Evolutionary conservation across 1,140 invertebrate species (phyloP).

Genomic region (Cepaea nemoralis): DNA sequence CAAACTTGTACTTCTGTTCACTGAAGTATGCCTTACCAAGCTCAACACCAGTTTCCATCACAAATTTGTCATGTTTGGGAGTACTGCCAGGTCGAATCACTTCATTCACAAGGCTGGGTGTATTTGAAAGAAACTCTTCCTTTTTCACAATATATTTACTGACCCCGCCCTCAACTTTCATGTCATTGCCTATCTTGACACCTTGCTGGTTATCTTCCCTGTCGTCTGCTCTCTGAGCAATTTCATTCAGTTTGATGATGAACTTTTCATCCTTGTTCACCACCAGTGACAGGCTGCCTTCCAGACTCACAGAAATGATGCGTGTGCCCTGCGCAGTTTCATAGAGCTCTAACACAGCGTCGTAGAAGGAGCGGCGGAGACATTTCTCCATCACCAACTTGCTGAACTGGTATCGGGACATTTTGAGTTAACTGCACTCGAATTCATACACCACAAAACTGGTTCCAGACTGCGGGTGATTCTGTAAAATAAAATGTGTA

Average conservation of each 20-base stretch:
- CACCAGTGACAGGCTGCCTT: slow-evolving; percentile 46
- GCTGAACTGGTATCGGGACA: slow-evolving; percentile 41
- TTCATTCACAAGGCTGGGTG: slow-evolving; percentile 19
- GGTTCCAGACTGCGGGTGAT: too few species aligned
- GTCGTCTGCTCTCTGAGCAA: slow-evolving; percentile 49
- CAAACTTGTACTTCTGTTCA: slow-evolving; percentile 22
- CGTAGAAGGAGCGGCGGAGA: slow-evolving; percentile 48
- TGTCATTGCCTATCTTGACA: neutral
- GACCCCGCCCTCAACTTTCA: neutral
- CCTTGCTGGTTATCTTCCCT: slow-evolving; percentile 33
- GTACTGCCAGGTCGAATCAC: slow-evolving; percentile 4
- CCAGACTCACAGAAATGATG: slow-evolving; percentile 47
- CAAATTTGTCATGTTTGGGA: slow-evolving; percentile 22
- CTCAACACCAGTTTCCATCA: neutral
- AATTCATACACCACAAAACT: too few species aligned
- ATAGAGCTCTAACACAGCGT: slow-evolving; percentile 50
- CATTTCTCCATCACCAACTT: slow-evolving; percentile 47
- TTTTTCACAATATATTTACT: slow-evolving; percentile 29
- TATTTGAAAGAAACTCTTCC: slow-evolving; percentile 16
- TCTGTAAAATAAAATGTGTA: too few species aligned
- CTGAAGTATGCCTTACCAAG: neutral
- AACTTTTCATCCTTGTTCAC: slow-evolving; percentile 48
- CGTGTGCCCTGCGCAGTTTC: slow-evolving; percentile 39
- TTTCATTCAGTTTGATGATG: slow-evolving; percentile 47
- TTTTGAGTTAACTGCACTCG: neutral